A percentile compares a stretch with the other conserved stretches of the same genome.
Evolutionary conservation across 2,888 invertebrate species (phyloP).

Genomic region (Acanthosoma haemorrhoidale): DNA sequence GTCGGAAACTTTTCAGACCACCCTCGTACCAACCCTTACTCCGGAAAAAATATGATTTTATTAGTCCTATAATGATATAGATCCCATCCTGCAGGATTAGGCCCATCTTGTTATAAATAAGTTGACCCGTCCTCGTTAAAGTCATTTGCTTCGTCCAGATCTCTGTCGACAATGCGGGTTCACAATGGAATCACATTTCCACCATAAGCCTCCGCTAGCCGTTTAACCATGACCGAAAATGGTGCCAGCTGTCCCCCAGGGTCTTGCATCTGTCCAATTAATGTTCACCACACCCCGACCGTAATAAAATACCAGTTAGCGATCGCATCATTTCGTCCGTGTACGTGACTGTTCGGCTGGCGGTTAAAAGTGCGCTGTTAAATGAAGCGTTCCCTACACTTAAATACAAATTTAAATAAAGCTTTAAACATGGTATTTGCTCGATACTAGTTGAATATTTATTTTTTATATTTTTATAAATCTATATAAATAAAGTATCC

Average conservation of each 20-base stretch:
- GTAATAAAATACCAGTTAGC: slow-evolving; percentile 1
- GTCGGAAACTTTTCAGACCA: too few species aligned
- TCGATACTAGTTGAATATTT: too few species aligned
- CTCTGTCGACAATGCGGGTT: background rate
- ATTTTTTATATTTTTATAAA: too few species aligned
- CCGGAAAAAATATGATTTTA: too few species aligned
- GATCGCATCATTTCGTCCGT: background rate
- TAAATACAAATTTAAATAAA: too few species aligned
- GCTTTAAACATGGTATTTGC: too few species aligned
- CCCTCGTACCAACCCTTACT: too few species aligned
- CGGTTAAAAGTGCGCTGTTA: too few species aligned
- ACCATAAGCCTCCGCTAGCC: background rate
- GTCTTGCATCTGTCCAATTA: slow-evolving; percentile 8
- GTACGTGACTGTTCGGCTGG: background rate
- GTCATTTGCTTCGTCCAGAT: background rate
- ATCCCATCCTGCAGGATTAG: background rate
- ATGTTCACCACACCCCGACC: background rate
- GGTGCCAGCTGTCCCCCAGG: slow-evolving; percentile 2
- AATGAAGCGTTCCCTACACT: too few species aligned
- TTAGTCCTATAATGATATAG: too few species aligned
- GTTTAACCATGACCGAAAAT: slow-evolving; percentile 14
- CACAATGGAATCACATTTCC: slow-evolving; percentile 10
- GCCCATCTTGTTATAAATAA: background rate
- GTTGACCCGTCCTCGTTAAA: slow-evolving; percentile 1
- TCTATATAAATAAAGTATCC: too few species aligned